These are phyloP conservation scores for Pseudomyrmex cubaensis DNA, from an alignment of 1,140 invertebrate genomes.

Conservation along the genomic window DNA sequence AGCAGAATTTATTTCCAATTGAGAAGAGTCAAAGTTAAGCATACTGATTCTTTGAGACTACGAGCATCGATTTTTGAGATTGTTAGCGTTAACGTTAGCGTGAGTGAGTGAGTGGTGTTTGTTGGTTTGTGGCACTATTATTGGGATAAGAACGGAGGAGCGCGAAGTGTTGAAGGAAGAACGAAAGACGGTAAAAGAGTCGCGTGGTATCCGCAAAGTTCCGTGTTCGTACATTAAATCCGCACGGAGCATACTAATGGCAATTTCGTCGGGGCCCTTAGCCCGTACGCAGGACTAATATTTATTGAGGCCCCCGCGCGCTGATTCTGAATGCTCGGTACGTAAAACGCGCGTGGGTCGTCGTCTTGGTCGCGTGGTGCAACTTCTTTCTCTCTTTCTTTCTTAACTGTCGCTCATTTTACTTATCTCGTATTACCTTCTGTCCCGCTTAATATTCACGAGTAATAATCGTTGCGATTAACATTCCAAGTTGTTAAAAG, in stretches of 20 bases:
- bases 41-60: no score
- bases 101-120: no score
- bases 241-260: slow-evolving; percentile 51
- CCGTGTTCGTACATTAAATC: slow-evolving; percentile 55
- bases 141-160: background rate
- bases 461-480: slow-evolving; percentile 45
- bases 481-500: slow-evolving; percentile 37
- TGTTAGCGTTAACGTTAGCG: no score
- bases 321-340: slow-evolving; percentile 45
- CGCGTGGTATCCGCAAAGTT: slow-evolving; percentile 55
- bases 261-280: slow-evolving; percentile 51
- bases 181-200: slow-evolving; percentile 38
- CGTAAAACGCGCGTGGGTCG: slow-evolving; percentile 57
- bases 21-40: no score
- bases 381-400: slow-evolving; percentile 4
- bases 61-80: no score
- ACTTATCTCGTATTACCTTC: slow-evolving; percentile 57
- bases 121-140: no score
- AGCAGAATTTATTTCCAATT: no score
- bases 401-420: slow-evolving; percentile 55
- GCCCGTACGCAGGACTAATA: slow-evolving; percentile 53
- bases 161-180: slow-evolving; percentile 53
- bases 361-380: slow-evolving; percentile 56
- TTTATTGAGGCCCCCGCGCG: slow-evolving; percentile 37
- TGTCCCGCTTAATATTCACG: slow-evolving; percentile 39